Evolutionary conservation across 1,140 invertebrate species (phyloP).

Genomic region (Nixonia krombeini): DNA sequence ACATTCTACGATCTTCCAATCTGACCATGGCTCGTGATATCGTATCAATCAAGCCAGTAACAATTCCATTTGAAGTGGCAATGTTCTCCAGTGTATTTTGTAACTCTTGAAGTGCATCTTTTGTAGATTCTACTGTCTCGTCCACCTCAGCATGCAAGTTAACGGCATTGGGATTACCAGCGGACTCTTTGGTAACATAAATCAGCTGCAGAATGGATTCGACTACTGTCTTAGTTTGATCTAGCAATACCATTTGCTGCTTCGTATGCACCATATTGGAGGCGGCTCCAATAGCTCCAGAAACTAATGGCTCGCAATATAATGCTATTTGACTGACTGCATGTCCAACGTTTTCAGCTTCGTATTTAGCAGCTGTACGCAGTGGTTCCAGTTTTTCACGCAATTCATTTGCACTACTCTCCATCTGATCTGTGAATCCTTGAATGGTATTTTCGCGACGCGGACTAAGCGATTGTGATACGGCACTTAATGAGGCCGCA

Average conservation of each 20-base stretch:
- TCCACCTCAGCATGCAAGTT: constrained; percentile 87
- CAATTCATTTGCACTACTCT: constrained; percentile 82
- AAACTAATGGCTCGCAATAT: constrained; percentile 89
- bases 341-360: constrained; percentile 95
- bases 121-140: constrained; percentile 83
- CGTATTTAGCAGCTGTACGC: constrained; percentile 85
- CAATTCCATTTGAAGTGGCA: constrained; percentile 88
- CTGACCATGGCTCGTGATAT: constrained; percentile 88
- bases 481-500: constrained; percentile 87
- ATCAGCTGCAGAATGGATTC: constrained; percentile 91
- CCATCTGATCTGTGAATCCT: constrained; percentile 85
- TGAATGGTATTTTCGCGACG: constrained; percentile 84
- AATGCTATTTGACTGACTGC: constrained; percentile 85
- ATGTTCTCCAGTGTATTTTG: constrained; percentile 86
- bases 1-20: constrained; percentile 79
- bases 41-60: constrained; percentile 90
- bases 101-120: constrained; percentile 87
- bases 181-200: constrained; percentile 88
- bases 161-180: constrained; percentile 91
- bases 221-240: constrained; percentile 94
- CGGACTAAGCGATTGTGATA: constrained; percentile 84
- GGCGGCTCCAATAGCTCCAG: constrained; percentile 87
- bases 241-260: constrained; percentile 89
- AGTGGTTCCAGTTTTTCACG: constrained; percentile 86
- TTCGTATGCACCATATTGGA: constrained; percentile 91